These are phyloP conservation scores for Sphyrna mokarran DNA, from an alignment of 2,113 vertebrate genomes.

Conservation along the genomic window DNA sequence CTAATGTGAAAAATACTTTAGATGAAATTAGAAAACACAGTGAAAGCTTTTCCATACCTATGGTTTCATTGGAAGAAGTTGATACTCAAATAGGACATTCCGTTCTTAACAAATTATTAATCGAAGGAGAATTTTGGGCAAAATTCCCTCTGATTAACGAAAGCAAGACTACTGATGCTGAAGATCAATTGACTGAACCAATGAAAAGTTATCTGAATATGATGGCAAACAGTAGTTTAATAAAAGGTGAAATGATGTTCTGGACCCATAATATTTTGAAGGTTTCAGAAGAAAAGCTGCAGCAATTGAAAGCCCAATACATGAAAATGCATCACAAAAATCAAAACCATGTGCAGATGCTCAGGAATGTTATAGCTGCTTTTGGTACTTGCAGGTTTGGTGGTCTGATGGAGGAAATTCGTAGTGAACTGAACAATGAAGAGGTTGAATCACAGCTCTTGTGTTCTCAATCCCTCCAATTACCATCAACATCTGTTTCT, in stretches of 20 bases:
- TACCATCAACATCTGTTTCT: background rate
- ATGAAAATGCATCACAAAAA: background rate
- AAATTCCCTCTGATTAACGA: constrained; percentile 46
- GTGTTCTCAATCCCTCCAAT: constrained; percentile 44
- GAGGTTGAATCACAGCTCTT: constrained; percentile 39
- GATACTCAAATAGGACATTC: constrained; percentile 41
- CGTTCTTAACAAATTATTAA: constrained; percentile 44
- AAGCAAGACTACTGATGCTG: constrained; percentile 39
- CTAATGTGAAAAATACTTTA: constrained; percentile 45
- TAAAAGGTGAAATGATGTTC: constrained; percentile 50
- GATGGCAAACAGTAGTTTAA: constrained; percentile 48
- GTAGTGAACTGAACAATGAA: constrained; percentile 31
- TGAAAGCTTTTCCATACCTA: constrained; percentile 40
- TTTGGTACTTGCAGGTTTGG: constrained; percentile 3
- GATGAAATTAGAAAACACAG: constrained; percentile 50
- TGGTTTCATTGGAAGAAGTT: constrained; percentile 42
- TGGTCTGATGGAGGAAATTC: constrained; percentile 35
- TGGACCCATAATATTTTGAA: constrained; percentile 43
- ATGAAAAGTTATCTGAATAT: constrained; percentile 39
- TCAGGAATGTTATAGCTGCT: constrained; percentile 5
- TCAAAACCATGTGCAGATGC: background rate
- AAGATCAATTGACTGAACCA: constrained; percentile 35
- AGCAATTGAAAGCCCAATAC: constrained; percentile 30
- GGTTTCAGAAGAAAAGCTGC: constrained; percentile 27
- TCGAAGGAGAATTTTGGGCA: constrained; percentile 58